Base-by-base conservation (phyloP, 2,797 vertebrate genomes). In the Dendrocincla fuliginosa region DNA sequence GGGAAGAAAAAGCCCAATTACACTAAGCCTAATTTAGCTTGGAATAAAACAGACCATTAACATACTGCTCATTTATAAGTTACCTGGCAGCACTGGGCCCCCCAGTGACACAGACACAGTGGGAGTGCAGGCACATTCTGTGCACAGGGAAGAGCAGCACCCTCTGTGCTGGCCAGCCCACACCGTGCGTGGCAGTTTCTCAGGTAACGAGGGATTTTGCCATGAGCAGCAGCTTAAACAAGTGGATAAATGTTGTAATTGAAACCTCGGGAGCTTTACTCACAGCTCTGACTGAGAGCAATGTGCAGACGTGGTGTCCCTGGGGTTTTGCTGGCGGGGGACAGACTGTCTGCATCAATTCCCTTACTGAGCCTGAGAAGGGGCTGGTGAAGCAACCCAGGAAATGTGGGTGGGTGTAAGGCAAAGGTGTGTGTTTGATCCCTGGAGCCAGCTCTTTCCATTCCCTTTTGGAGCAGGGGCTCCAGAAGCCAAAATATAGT, bases 161-260 rank as follows among this genome's bases (percentile, higher is more conserved):
- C 53, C 44, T 1, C 39, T 1, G 5, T 69, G 22, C 76, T 9
- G 20, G 60, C 52, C 96, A 87, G 76, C 84, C 92, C 42, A 50
- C 59, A 5, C 84, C 52, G 13, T 77, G 90, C 6, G 0, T 53
- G 9, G 80, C 91, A 14, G 90, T 95, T 97, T 87, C 97, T 91
- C 95, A 24, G 96, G 97, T 95, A 97, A 96, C 16, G 0, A 93
- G 75, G 75, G 67, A 93, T 93, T 89, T 93, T 94, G 77, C 89
- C 69, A 42, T 13, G 7, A 71, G 1, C n/a, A n/a, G 92, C 94
- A 69, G 59, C 95, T 97, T 95, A 89, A 97, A 96, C 79, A 93
- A 80, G 91, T 50, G 80, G 95, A 65, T 92, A 96, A 83, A 93
- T 0, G 6, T 78, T 63, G 10, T 37, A 71, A 90, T 10, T 83